phyloP scores from a whole-genome alignment of 2,888 invertebrate genomes.

The Eueremaeus valkanovi region DNA sequence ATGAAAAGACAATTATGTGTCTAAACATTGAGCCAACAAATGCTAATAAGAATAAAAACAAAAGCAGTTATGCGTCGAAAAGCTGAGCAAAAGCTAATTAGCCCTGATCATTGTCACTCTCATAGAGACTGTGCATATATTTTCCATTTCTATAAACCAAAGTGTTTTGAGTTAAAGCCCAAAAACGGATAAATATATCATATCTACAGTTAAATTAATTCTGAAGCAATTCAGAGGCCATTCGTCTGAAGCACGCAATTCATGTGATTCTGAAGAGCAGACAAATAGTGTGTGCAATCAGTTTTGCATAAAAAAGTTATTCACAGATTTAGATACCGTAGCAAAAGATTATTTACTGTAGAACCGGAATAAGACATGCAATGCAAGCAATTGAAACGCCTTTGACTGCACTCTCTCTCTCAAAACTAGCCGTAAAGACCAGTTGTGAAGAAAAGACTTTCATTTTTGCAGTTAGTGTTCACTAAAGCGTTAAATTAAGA shows the following conservation, averaged over 20 bases:
- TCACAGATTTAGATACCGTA: conserved; percentile 5
- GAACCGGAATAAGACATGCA: not conserved
- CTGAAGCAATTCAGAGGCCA: not conserved
- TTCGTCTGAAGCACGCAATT: not conserved
- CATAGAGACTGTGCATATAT: not conserved
- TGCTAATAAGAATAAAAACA: not conserved
- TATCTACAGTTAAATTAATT: not conserved
- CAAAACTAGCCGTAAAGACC: not conserved
- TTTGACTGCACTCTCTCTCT: not conserved
- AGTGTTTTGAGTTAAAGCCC: not conserved
- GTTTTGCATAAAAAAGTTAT: not conserved
- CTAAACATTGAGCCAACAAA: not conserved
- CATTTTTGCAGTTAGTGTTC: conserved; percentile 4
- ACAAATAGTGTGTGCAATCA: not conserved
- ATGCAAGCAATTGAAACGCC: not conserved
- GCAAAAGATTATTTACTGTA: not conserved
- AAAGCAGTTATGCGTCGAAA: not conserved
- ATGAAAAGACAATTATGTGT: not conserved
- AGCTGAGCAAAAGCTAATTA: not conserved
- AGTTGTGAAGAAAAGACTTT: conserved; percentile 18
- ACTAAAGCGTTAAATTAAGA: conserved; percentile 25
- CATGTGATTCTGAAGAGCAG: not conserved
- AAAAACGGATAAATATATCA: not conserved
- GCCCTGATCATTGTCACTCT: not conserved
- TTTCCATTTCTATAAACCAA: not conserved